Evolutionary conservation across 2,797 vertebrate genomes (phyloP), one percentile per base, ranked within the genome.

Genomic region (Neopelma chrysocephalum): DNA sequence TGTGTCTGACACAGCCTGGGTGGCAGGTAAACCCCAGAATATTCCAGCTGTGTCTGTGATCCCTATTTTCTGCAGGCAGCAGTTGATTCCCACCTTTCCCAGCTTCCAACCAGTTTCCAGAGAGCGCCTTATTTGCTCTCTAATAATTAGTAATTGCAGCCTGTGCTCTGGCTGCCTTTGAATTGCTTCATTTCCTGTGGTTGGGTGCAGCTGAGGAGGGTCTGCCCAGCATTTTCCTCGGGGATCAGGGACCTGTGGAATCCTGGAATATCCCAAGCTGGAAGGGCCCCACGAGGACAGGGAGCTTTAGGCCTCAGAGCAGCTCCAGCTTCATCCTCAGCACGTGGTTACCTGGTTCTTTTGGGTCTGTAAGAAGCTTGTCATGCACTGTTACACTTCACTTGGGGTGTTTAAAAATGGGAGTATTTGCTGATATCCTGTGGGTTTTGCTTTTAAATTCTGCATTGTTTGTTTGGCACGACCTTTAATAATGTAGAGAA

Each of bases 391-490:
- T 26, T 54, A 13, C 16, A 12, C 34, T 27, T 12, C 4, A 27
- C 3, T 5, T 20, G 27, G 18, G 1, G 14, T 0, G 1, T 10
- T 57, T 69, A 12, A 15, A 76, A 68, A 31, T 8, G 6, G 8
- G 3, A 11, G 9, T 34, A 15, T 75, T 47, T 20, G 3, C 18
- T 19, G 2, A 36, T 11, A 8, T 50, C 57, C 54, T 10, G 1
- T 19, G 47, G 36, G 10, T 18, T 1, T 1, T 31, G 11, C 17
- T 5, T 70, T 66, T 15, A 12, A 78, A 25, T 45, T 10, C 53
- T 10, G 4, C 3, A 0, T 6, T 18, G 5, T 18, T 69, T 20
- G 2, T 78, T 53, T 34, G 32, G 9, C 3, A 0, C 11, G 26
- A 38, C 4, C 4, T 31, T 51, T 72, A 50, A 15, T 20, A 1